Evolutionary conservation across 2,797 vertebrate genomes (phyloP), one percentile per base, ranked within the genome.

Genomic region (Pseudochaenichthys georgianus): DNA sequence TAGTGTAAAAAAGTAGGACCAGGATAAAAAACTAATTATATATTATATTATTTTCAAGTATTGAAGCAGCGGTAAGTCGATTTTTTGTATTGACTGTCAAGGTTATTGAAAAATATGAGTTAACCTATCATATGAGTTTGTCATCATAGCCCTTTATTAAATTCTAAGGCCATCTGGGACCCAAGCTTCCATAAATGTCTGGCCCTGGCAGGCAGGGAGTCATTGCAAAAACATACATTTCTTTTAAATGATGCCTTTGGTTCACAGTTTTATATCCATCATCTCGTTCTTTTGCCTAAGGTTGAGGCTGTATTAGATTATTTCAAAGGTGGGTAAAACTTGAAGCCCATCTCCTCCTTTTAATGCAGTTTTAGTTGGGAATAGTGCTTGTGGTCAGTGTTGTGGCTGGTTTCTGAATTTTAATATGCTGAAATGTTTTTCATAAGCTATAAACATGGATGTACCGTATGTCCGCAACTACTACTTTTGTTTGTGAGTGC

Each of bases 201-300:
- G 58, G 63, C 42, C 57, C 70, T 50, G 13, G 7, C 50, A 62
- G 58, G 48, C 47, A 45, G 17, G 50, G 13, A 67, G 43, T 46
- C 70, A 81, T 43, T 51, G 13, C 34, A 43, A 60, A 16, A 45
- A 58, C 57, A 41, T 47, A 62, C 51, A 64, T 50, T 51, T 6
- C 52, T 63, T 80, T 4, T 38, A 54, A 3, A 62, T 51, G 48
- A 59, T 66, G 47, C 23, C 58, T 50, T 45, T 5, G 1, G 31
- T 72, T 64, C 8, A 12, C 19, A 31, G 66, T 54, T 69, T 62
- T 77, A 70, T 38, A 67, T 34, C 23, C 16, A 68, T 78, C 62
- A 75, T 31, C 3, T 1, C n/a, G 13, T 72, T 51, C 0, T 67
- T 67, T 67, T 0, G 1, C 55, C 50, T 59, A 31, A 64, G 57